Percentiles rank a stretch among this genome's conserved stretches.
These are phyloP conservation scores for Mesocricetus auratus DNA, from an alignment of 2,113 vertebrate species.

Conservation along the genomic window DNA sequence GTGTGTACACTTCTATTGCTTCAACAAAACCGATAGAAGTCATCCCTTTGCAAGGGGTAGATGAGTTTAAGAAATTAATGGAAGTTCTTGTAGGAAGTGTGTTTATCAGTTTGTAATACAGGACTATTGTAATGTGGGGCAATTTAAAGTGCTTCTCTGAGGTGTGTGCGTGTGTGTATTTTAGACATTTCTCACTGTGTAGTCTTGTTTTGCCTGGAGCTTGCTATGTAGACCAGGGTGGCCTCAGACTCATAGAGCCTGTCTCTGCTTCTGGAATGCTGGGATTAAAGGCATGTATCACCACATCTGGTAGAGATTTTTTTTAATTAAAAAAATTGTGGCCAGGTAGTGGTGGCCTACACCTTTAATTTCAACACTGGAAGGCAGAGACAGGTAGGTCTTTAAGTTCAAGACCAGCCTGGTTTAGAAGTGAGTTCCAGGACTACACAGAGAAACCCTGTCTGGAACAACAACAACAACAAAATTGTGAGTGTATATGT, in stretches of 20 bases:
- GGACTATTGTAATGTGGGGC: background rate
- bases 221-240: background rate
- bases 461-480: background rate
- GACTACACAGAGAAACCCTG: background rate
- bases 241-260: background rate
- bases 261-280: background rate
- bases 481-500: background rate
- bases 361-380: background rate
- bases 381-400: background rate
- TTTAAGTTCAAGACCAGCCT: background rate
- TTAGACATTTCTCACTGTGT: background rate
- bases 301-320: background rate
- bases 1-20: background rate
- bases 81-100: background rate
- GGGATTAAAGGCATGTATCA: background rate
- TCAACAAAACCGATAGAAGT: background rate
- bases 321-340: background rate
- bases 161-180: too few species aligned
- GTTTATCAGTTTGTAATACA: background rate
- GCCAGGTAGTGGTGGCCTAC: background rate
- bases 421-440: background rate
- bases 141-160: background rate
- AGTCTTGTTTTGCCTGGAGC: background rate
- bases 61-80: background rate
- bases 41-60: background rate